These are phyloP conservation scores for Parochlus steinenii DNA, from an alignment of 2,888 invertebrate genomes.

Conservation along the genomic window DNA sequence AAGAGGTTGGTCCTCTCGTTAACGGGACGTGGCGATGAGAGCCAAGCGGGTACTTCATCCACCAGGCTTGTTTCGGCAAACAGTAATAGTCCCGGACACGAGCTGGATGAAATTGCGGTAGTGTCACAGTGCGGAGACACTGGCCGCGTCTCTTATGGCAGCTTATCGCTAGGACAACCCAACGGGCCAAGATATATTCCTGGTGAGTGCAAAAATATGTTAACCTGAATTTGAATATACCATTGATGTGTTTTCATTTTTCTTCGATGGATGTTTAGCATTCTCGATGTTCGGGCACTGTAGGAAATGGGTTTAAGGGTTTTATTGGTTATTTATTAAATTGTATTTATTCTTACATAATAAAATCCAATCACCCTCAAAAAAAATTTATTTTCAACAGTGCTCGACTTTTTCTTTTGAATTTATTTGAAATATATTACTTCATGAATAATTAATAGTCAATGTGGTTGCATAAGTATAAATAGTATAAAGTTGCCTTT, in stretches of 20 bases:
- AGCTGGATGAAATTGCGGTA: slow-evolving; percentile 50
- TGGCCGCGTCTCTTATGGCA: slow-evolving; percentile 23
- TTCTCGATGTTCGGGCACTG: no score
- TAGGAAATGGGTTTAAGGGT: slow-evolving; percentile 29
- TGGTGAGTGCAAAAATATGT: slow-evolving; percentile 25
- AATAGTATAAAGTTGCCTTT: no score
- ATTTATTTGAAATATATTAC: no score
- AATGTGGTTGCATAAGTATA: no score
- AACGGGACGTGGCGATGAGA: slow-evolving; percentile 41
- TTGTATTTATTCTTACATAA: slow-evolving; percentile 11
- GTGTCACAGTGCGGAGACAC: slow-evolving; percentile 42
- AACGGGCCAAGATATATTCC: slow-evolving; percentile 45
- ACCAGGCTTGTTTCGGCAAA: slow-evolving; percentile 32
- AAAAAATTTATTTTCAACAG: no score
- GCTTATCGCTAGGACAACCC: slow-evolving; percentile 19
- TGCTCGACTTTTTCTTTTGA: no score
- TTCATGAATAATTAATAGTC: no score
- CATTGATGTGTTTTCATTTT: no score
- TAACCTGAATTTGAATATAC: background rate
- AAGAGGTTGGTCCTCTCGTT: slow-evolving; percentile 43
- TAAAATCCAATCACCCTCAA: no score
- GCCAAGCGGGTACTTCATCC: slow-evolving; percentile 31
- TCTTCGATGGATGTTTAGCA: no score
- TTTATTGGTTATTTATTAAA: slow-evolving; percentile 24
- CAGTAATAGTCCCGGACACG: slow-evolving; percentile 32